These are phyloP conservation scores for Epizoanthus stellaris DNA, from an alignment of 92 coral and sea anemone genomes.

Conservation along the genomic window DNA sequence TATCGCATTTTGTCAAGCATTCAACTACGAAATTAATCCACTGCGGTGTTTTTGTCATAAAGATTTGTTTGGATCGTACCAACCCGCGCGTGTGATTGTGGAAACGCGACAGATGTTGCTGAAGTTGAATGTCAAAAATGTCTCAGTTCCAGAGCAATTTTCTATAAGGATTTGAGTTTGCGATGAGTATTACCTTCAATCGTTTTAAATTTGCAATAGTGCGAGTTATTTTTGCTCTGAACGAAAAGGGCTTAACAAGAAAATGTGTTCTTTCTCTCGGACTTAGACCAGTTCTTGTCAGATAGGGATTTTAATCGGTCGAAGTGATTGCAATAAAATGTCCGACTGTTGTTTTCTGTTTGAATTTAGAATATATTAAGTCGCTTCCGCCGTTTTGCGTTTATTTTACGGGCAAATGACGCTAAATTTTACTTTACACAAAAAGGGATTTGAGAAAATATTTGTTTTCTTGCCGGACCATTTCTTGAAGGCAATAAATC, in stretches of 20 bases:
- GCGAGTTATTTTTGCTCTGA: neutral
- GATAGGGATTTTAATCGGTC: neutral
- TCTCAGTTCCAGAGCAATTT: neutral
- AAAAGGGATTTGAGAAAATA: no score
- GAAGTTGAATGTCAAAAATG: neutral
- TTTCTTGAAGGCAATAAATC: neutral
- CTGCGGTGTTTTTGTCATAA: no score
- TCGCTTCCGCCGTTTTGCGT: no score
- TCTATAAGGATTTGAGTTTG: neutral
- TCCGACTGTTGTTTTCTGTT: no score
- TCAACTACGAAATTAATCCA: neutral
- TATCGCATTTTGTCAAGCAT: constrained; percentile 3
- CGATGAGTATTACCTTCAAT: neutral
- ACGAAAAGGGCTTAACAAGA: neutral
- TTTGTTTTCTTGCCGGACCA: no score
- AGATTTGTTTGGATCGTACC: no score
- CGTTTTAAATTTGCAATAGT: neutral
- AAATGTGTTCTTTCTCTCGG: neutral
- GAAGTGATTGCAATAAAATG: no score
- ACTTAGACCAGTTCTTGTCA: neutral
- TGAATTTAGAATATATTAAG: no score
- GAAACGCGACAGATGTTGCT: constrained; percentile 14
- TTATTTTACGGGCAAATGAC: no score
- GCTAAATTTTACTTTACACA: no score
- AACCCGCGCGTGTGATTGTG: neutral